Conservation (phyloP, 2,113 vertebrate species). For the Pseudopodoces humilis region DNA sequence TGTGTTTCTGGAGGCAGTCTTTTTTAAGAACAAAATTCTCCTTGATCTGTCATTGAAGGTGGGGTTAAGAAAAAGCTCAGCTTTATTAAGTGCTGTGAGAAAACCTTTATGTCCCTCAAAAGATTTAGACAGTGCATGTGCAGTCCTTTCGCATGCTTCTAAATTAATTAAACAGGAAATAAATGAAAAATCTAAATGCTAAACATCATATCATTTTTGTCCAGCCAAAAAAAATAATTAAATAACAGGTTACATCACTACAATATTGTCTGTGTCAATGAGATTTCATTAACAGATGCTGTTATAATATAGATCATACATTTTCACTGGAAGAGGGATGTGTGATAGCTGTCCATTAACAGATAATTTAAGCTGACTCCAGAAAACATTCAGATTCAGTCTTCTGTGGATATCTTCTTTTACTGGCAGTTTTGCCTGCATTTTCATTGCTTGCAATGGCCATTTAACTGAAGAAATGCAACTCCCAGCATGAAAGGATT, state of each 20-base stretch:
- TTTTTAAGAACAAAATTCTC: conserved; percentile 1
- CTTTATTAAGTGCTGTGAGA: neutral
- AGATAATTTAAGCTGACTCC: conserved; percentile 1
- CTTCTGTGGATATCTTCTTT: conserved; percentile 5
- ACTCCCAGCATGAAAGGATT: conserved; percentile 53
- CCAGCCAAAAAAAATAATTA: neutral
- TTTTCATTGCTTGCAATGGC: conserved; percentile 12
- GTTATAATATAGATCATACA: neutral
- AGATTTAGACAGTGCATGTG: neutral
- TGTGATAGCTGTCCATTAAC: neutral
- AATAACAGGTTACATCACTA: neutral
- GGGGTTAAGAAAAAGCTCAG: neutral
- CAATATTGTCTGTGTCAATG: neutral
- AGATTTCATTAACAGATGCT: conserved; percentile 8
- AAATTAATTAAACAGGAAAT: neutral
- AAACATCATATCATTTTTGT: neutral
- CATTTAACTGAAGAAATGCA: conserved; percentile 47
- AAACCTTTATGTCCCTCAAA: neutral
- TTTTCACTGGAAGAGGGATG: conserved; percentile 8
- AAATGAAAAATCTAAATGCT: neutral
- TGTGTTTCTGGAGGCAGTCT: neutral
- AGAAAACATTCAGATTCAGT: neutral
- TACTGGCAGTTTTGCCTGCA: neutral
- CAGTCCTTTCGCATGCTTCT: neutral
- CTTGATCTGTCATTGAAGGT: conserved; percentile 13